phyloP scores from a whole-genome alignment of 1,140 invertebrate species.

The Dermatophagoides farinae region DNA sequence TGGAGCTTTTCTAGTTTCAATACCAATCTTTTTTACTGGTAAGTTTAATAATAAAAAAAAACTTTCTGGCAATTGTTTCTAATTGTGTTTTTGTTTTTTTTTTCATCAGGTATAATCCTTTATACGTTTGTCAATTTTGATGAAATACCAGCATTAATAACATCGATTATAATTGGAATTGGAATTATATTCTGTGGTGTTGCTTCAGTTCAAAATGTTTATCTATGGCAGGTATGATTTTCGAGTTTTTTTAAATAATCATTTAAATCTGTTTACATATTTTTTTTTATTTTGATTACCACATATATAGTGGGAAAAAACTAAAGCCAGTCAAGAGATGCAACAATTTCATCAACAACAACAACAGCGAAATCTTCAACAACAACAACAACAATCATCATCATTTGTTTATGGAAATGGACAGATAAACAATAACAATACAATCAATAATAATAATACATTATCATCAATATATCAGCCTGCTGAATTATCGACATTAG shows the following conservation, averaged over 20 bases:
- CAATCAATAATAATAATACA: neutral
- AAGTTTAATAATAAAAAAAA: conserved; percentile 23
- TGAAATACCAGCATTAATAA: conserved; percentile 68
- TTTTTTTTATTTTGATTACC: neutral
- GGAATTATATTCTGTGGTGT: conserved; percentile 76
- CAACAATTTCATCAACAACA: conserved; percentile 17
- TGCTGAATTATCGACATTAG: neutral
- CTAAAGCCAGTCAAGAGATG: conserved; percentile 19
- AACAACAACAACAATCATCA: neutral
- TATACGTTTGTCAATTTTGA: conserved; percentile 81
- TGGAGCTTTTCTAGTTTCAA: conserved; percentile 74
- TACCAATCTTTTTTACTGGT: conserved; percentile 79
- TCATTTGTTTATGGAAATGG: neutral
- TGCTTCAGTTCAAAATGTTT: conserved; percentile 79
- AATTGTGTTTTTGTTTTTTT: conserved; percentile 19
- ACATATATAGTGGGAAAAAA: conserved; percentile 13
- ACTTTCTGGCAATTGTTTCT: neutral
- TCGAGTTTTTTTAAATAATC: neutral
- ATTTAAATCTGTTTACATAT: neutral
- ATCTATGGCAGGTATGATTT: conserved; percentile 50
- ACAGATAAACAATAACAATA: neutral
- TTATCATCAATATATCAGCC: neutral
- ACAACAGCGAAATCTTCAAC: conserved; percentile 3
- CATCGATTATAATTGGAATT: conserved; percentile 61
- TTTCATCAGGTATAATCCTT: conserved; percentile 55